Evolutionary conservation across 2,888 invertebrate genomes (phyloP).

Genomic region (Gibbula magus): DNA sequence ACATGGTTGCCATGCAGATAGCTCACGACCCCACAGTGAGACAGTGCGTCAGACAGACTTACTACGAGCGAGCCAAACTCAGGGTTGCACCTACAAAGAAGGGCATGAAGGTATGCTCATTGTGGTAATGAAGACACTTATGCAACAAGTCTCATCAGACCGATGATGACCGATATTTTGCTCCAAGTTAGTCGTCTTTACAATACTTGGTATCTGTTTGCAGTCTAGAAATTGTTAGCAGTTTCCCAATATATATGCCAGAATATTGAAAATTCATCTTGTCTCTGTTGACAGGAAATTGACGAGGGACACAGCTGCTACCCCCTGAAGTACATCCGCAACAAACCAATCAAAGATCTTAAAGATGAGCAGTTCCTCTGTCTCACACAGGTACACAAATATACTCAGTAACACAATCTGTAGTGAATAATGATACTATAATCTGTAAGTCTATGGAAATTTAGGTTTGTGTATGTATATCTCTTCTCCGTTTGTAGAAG

Average conservation of each 20-base stretch:
- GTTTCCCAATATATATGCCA: background rate
- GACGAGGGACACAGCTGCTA: conserved; percentile 91
- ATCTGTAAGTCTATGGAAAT: too few species aligned
- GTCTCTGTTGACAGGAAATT: conserved; percentile 80
- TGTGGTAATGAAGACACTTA: background rate
- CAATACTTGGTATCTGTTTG: too few species aligned
- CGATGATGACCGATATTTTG: too few species aligned
- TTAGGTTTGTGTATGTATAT: too few species aligned
- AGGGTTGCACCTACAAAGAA: conserved; percentile 89
- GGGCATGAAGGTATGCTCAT: conserved; percentile 82
- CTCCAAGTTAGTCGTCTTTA: too few species aligned
- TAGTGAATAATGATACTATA: too few species aligned
- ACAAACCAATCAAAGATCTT: conserved; percentile 93
- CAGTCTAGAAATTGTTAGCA: background rate
- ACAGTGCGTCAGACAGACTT: conserved; percentile 86
- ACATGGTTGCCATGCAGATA: conserved; percentile 95
- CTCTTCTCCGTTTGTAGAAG: too few species aligned
- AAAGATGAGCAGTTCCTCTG: conserved; percentile 93
- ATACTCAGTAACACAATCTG: too few species aligned
- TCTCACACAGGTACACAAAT: conserved; percentile 75
- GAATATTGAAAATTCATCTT: background rate
- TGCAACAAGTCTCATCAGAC: too few species aligned
- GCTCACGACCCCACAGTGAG: conserved; percentile 93
- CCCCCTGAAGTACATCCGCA: conserved; percentile 90
- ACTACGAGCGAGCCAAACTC: conserved; percentile 91